Evolutionary conservation across 2,113 vertebrate genomes (phyloP).

Genomic region (Heliornis fulica): DNA sequence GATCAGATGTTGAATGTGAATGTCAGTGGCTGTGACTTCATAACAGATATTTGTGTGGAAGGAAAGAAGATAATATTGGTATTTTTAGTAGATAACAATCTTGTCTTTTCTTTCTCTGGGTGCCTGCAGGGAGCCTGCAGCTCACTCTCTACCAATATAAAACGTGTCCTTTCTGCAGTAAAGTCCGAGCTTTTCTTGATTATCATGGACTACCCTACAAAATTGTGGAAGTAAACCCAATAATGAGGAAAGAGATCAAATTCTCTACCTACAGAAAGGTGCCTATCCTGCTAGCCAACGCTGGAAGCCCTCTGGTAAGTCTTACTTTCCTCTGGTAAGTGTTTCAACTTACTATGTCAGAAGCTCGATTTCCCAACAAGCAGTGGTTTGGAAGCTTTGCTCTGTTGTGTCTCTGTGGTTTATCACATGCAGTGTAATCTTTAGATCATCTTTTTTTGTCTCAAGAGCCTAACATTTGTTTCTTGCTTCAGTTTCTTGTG

Average conservation of each 20-base stretch:
- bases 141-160: conserved; percentile 97
- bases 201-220: conserved; percentile 88
- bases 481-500: neutral
- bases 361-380: neutral
- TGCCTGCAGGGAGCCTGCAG: conserved; percentile 54
- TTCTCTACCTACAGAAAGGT: conserved; percentile 96
- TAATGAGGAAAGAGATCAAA: conserved; percentile 91
- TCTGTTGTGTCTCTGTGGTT: neutral
- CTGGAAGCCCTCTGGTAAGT: conserved; percentile 76
- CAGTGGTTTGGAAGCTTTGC: neutral
- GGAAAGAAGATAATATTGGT: neutral
- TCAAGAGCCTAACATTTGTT: neutral
- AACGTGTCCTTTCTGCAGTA: conserved; percentile 98
- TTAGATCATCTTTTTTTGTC: neutral
- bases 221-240: conserved; percentile 94
- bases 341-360: neutral
- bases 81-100: neutral
- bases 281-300: conserved; percentile 82
- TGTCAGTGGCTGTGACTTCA: neutral
- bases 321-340: conserved; percentile 74
- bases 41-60: neutral
- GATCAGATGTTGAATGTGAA: neutral
- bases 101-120: conserved; percentile 24
- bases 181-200: conserved; percentile 94
- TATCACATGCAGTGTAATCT: neutral